Conservation (phyloP, 2,797 vertebrate genomes). For the Toxotes lorentzi region DNA sequence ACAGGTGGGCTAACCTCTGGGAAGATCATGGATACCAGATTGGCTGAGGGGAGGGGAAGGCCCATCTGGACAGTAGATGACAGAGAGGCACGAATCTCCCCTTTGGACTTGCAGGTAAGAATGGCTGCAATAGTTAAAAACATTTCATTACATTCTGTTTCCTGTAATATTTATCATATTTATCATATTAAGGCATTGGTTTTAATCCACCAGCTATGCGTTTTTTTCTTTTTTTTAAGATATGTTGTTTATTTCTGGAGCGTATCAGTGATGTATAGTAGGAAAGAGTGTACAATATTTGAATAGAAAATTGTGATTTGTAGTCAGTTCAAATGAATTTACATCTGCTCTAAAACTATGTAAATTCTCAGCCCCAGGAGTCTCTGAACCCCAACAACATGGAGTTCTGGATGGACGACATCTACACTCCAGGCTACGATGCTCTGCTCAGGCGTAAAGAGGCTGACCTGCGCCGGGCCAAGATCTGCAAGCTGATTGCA, state of each 20-base stretch:
- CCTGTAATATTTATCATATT: neutral
- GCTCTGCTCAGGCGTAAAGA: constrained; percentile 93
- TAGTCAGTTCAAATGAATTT: neutral
- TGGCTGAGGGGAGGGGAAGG: constrained; percentile 87
- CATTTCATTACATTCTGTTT: neutral
- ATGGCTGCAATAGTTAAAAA: neutral
- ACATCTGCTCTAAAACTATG: constrained; percentile 17
- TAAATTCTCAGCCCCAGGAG: constrained; percentile 87
- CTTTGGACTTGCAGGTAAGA: constrained; percentile 90
- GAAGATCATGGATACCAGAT: constrained; percentile 70
- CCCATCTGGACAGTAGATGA: constrained; percentile 94
- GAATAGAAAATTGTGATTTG: neutral
- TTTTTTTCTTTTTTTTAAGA: neutral
- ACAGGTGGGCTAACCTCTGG: constrained; percentile 72
- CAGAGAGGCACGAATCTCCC: constrained; percentile 87
- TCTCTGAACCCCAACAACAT: constrained; percentile 96
- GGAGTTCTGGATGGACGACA: constrained; percentile 98
- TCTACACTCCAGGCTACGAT: constrained; percentile 94
- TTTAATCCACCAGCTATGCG: neutral
- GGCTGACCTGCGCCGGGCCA: constrained; percentile 90
- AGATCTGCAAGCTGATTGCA: constrained; percentile 93
- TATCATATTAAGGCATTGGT: neutral
- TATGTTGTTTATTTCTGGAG: neutral
- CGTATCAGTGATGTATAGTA: neutral
- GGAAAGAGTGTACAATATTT: neutral